Evolutionary conservation across 2,797 vertebrate genomes (phyloP).

Genomic region (Hoplostethus atlanticus): DNA sequence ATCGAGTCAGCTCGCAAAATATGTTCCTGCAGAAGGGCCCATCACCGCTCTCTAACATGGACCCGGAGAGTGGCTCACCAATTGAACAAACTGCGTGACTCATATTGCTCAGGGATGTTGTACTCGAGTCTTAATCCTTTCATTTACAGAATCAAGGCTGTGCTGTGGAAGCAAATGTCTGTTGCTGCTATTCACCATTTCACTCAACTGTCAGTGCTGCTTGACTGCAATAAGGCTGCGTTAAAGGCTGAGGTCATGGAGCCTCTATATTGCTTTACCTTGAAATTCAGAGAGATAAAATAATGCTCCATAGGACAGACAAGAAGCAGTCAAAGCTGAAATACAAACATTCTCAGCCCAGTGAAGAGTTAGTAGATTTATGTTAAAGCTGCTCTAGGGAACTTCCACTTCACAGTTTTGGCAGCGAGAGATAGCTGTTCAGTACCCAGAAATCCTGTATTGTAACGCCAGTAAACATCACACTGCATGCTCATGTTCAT

Average conservation of each 20-base stretch:
- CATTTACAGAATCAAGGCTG: conserved; percentile 34
- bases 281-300: conserved; percentile 31
- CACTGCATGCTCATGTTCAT: too few species aligned
- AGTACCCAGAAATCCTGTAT: too few species aligned
- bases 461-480: too few species aligned
- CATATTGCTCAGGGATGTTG: conserved; percentile 15
- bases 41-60: not conserved
- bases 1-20: too few species aligned
- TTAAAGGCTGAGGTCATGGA: conserved; percentile 4
- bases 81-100: conserved; percentile 18
- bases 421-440: too few species aligned
- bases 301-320: not conserved
- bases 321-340: not conserved
- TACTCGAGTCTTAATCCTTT: conserved; percentile 24
- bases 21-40: too few species aligned
- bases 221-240: not conserved
- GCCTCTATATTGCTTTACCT: conserved; percentile 5
- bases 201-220: conserved; percentile 4
- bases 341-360: too few species aligned
- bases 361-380: not conserved
- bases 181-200: conserved; percentile 9
- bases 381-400: too few species aligned
- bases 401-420: too few species aligned
- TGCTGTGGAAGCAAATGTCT: not conserved
- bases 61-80: conserved; percentile 3